phyloP scores from a whole-genome alignment of 2,888 invertebrate genomes.

The Arctia plantaginis region DNA sequence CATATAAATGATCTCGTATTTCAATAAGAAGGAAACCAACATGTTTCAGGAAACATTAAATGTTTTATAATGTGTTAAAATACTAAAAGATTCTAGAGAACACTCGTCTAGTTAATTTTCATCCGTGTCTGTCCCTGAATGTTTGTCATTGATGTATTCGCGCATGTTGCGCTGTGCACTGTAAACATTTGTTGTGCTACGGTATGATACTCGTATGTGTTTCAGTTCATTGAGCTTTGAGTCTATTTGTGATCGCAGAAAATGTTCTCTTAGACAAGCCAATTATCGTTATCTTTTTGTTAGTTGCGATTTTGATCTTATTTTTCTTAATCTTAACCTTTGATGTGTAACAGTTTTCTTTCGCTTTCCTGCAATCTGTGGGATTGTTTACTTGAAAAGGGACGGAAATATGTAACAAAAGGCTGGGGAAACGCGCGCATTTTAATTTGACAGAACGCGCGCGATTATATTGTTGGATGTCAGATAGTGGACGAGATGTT shows the following conservation, averaged over 20 bases:
- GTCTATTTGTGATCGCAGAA: constrained; percentile 74
- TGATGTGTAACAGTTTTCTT: not conserved
- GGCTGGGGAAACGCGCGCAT: too few species aligned
- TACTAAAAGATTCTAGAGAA: constrained; percentile 5
- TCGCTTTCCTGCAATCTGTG: too few species aligned
- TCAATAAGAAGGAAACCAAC: not conserved
- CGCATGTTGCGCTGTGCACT: constrained; percentile 59
- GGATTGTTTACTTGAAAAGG: not conserved
- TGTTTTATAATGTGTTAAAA: constrained; percentile 1
- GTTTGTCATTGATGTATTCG: constrained; percentile 73
- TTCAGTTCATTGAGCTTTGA: constrained; percentile 74
- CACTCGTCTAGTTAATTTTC: constrained; percentile 21
- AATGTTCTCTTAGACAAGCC: constrained; percentile 40
- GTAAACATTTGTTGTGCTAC: constrained; percentile 76
- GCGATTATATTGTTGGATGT: not conserved
- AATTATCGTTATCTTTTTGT: constrained; percentile 31
- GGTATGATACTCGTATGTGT: constrained; percentile 58
- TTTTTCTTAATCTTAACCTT: not conserved
- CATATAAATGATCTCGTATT: not conserved
- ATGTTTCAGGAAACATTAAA: not conserved
- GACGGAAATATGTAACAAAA: not conserved
- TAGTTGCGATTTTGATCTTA: not conserved
- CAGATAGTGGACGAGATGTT: not conserved
- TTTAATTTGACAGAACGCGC: too few species aligned
- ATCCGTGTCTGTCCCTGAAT: constrained; percentile 41